These are phyloP conservation scores for Helleia helle DNA, from an alignment of 2,888 invertebrate genomes.

Conservation along the genomic window DNA sequence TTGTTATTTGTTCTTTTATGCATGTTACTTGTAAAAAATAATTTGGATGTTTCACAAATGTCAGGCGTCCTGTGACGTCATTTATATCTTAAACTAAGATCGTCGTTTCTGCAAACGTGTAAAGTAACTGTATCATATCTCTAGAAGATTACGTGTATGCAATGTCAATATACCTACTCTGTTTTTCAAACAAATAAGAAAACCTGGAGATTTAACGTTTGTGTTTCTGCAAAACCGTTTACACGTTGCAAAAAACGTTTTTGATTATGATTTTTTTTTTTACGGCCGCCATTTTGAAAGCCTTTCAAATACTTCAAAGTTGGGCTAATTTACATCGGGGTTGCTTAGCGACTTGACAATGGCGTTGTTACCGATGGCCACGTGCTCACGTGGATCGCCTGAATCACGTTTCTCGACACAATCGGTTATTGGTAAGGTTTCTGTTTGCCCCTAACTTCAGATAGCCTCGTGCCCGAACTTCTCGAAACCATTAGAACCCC, in stretches of 20 bases:
- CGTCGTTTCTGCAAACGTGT: slow-evolving; percentile 38
- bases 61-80: too few species aligned
- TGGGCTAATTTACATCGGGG: slow-evolving; percentile 2
- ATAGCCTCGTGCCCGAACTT: slow-evolving; percentile 47
- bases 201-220: too few species aligned
- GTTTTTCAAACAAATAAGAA: too few species aligned
- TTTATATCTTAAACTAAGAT: slow-evolving; percentile 59
- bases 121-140: too few species aligned
- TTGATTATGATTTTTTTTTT: slow-evolving; percentile 7
- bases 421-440: slow-evolving; percentile 27
- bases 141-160: too few species aligned
- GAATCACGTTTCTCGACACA: slow-evolving; percentile 24
- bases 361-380: slow-evolving; percentile 21
- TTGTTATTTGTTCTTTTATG: too few species aligned
- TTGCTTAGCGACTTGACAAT: slow-evolving; percentile 9
- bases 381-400: slow-evolving; percentile 39
- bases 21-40: too few species aligned
- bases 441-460: slow-evolving; percentile 48
- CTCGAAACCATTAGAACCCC: slow-evolving; percentile 46
- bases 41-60: too few species aligned
- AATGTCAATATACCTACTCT: too few species aligned
- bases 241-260: too few species aligned
- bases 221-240: slow-evolving; percentile 37
- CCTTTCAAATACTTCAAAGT: neutral
- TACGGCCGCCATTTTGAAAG: neutral